Conservation (phyloP, 2,888 invertebrate genomes). For the Nemotelus pantherinus region DNA sequence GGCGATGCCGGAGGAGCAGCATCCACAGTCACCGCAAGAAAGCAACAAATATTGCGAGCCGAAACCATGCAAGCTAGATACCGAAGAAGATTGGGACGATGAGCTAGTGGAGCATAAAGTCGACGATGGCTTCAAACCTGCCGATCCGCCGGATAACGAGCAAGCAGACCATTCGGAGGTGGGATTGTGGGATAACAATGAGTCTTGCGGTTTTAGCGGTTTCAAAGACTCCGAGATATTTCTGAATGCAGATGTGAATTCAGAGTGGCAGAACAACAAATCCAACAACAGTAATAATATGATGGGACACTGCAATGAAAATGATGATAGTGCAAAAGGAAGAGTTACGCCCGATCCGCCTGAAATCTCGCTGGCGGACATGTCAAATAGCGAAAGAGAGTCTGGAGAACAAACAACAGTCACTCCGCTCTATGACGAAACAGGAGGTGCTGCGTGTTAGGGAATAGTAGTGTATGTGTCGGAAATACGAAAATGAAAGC, state of each 20-base stretch:
- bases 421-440: not conserved
- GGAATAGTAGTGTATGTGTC: too few relatives aligned
- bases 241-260: too few relatives aligned
- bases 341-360: too few relatives aligned
- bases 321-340: too few relatives aligned
- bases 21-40: conserved; percentile 18
- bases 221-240: too few relatives aligned
- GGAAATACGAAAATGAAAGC: not conserved
- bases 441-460: not conserved
- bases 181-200: too few relatives aligned
- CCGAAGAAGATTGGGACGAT: conserved; percentile 63
- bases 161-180: not conserved
- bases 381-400: too few relatives aligned
- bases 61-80: conserved; percentile 54
- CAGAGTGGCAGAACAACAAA: too few relatives aligned
- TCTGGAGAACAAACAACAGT: not conserved
- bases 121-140: not conserved
- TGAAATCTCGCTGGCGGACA: too few relatives aligned
- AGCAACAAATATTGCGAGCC: conserved; percentile 57
- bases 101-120: conserved; percentile 60
- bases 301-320: too few relatives aligned
- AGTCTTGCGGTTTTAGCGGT: too few relatives aligned
- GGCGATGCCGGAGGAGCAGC: not conserved
- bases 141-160: not conserved
- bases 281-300: too few relatives aligned